Conservation (phyloP, 2,797 vertebrate genomes). For the Pangasius mekongensis region DNA sequence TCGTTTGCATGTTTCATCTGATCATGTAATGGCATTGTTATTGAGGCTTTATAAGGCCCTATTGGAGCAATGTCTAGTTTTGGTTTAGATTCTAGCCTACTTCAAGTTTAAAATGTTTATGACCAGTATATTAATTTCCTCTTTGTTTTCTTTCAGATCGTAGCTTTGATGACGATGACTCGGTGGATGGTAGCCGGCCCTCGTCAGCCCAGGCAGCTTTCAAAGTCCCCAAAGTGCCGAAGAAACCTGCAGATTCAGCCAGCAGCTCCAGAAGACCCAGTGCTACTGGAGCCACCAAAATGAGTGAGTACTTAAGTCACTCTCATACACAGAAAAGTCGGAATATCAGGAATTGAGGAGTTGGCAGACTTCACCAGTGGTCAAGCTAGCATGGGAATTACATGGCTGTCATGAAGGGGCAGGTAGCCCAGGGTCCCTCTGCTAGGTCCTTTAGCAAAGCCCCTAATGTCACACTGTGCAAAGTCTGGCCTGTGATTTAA, state of each 20-base stretch:
- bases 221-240: constrained; percentile 92
- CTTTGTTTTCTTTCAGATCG: constrained; percentile 79
- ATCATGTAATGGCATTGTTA: not conserved
- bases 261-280: constrained; percentile 86
- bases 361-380: not conserved
- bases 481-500: not conserved
- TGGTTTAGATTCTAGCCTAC: not conserved
- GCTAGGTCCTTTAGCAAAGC: not conserved
- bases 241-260: constrained; percentile 86
- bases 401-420: not conserved
- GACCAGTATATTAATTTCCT: not conserved
- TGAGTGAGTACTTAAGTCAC: constrained; percentile 74
- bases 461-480: not conserved
- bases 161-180: constrained; percentile 97
- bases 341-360: not conserved
- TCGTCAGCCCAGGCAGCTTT: constrained; percentile 89
- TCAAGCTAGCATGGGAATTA: not conserved
- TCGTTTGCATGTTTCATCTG: not conserved
- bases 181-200: constrained; percentile 92
- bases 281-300: constrained; percentile 85
- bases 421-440: not conserved
- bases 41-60: not conserved
- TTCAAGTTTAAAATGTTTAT: not conserved
- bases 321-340: not conserved
- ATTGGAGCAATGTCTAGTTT: not conserved